These are phyloP conservation scores for Phyto melanocephala DNA, from an alignment of 2,888 invertebrate genomes.

Conservation along the genomic window DNA sequence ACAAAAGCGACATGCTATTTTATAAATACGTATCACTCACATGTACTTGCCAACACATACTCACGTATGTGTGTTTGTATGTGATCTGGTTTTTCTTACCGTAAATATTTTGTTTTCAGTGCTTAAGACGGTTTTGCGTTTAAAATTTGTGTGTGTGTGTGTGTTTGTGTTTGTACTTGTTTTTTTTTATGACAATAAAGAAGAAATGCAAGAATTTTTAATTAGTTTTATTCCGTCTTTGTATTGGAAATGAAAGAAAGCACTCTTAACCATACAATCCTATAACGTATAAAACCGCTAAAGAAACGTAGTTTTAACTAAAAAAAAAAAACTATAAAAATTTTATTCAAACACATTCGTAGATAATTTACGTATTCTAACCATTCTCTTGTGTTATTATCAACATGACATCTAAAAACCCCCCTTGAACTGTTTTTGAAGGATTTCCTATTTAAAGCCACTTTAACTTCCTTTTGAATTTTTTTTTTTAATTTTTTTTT, in stretches of 20 bases:
- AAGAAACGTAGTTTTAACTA: background rate
- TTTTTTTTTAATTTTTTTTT: background rate
- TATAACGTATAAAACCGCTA: too few species aligned
- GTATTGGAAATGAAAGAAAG: background rate
- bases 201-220: conserved; percentile 35
- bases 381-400: conserved; percentile 1
- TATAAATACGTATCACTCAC: background rate
- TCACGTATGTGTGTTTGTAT: too few species aligned
- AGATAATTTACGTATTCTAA: conserved; percentile 43
- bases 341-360: conserved; percentile 38
- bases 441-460: conserved; percentile 62
- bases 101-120: background rate
- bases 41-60: background rate
- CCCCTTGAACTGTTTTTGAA: conserved; percentile 46
- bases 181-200: background rate
- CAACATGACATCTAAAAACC: background rate
- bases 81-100: background rate
- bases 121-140: background rate
- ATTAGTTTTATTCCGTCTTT: conserved; percentile 37
- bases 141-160: too few species aligned
- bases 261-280: background rate
- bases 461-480: conserved; percentile 49
- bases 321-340: conserved; percentile 16
- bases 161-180: background rate
- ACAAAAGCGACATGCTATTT: background rate